Conservation (phyloP, 53 echinoderm and acorn worm species). For the Patiria pectinifera region DNA sequence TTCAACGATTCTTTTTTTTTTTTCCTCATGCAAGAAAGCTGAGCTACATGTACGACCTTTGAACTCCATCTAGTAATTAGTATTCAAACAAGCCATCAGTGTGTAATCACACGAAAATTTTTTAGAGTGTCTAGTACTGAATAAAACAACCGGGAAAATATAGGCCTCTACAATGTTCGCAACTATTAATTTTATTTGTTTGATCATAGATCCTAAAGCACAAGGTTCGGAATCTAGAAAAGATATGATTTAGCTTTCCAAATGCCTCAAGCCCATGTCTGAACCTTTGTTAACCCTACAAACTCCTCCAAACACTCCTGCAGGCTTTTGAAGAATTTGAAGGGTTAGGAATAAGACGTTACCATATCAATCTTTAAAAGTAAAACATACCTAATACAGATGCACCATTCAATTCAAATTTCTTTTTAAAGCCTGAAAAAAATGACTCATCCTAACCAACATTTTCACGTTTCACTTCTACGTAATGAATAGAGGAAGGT, state of each 20-base stretch:
- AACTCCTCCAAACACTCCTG: no score
- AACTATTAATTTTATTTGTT: no score
- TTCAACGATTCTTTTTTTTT: background rate
- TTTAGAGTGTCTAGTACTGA: conserved; percentile 41
- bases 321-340: no score
- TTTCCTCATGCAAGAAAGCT: conserved; percentile 1
- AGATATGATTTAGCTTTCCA: no score
- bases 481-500: background rate
- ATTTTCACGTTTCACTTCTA: background rate
- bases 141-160: background rate
- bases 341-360: no score
- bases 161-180: background rate
- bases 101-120: background rate
- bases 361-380: no score
- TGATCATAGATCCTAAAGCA: no score
- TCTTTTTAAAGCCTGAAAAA: background rate
- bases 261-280: no score
- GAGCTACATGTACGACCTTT: background rate
- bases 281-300: no score
- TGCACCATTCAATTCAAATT: background rate
- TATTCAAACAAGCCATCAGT: conserved; percentile 12
- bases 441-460: background rate
- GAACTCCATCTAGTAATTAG: conserved; percentile 12
- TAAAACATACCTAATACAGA: no score
- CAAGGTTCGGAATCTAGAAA: no score